Base-by-base conservation (phyloP, 2,113 vertebrate species). In the Antidorcas marsupialis region DNA sequence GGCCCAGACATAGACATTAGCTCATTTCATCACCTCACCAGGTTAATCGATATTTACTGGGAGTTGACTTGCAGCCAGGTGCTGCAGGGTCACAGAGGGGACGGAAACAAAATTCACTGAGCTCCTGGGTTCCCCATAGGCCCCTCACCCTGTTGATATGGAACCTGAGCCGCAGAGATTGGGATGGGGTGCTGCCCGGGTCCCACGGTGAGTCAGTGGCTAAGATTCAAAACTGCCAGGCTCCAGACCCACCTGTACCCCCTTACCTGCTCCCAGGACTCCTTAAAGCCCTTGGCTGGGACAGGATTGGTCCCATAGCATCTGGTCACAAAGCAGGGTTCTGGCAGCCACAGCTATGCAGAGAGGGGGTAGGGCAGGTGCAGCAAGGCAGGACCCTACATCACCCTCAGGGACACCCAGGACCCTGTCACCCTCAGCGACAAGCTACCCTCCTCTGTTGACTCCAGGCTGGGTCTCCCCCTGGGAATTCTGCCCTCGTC, bases 51-150 rank as follows among this genome's bases (percentile, higher is more conserved):
- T 11, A 85, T 36, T 62, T 53, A 12, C 12, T 23, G 13, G 43
- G 59, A 0, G 0, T 45, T 60, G 28, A 53, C n/a, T 45, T 14
- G 15, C n/a, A 82, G 21, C 8, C 83, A 2, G 60, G 23, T n/a
- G 10, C 3, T 30, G 4, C 15, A 16, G 21, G n/a, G 3, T 13
- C 50, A 13, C 2, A 19, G 43, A 81, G 16, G 13, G 52, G 0
- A 83, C 0, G 1, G 17, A 12, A 52, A 45, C 59, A 71, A 88
- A 43, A 23, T 1, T 43, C 21, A 36, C 43, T 2, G 10, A 87
- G 25, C 39, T 39, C 53, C 62, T 84, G 39, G 30, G 43, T 3
- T 39, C 84, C 7, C 2, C 0, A 8, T 3, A 33, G 15, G 11
- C 30, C 62, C 83, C 39, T 47, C 23, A 1, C 14, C 23, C 23